phyloP scores from a whole-genome alignment of 1,140 invertebrate genomes.

The Musca domestica region DNA sequence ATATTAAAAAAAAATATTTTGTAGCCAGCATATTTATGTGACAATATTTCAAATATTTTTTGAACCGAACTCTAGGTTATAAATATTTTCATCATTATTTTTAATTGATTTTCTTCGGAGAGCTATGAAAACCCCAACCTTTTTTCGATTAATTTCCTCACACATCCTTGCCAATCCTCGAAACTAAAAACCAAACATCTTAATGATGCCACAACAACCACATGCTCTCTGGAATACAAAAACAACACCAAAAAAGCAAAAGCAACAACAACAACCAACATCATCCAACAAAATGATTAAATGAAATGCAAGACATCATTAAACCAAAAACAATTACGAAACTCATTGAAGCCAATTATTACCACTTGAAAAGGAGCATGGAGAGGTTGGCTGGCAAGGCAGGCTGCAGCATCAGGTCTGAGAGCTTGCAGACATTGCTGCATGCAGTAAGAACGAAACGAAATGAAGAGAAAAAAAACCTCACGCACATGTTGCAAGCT shows the following conservation, averaged over 20 bases:
- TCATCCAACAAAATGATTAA: constrained; percentile 13
- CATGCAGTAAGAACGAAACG: background rate
- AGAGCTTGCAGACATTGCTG: background rate
- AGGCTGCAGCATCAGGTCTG: background rate
- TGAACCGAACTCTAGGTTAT: no score
- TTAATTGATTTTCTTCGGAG: no score
- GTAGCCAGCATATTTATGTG: no score
- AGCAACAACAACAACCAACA: constrained; percentile 7
- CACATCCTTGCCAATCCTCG: no score
- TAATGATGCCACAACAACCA: background rate
- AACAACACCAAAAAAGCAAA: background rate
- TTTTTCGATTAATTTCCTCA: no score
- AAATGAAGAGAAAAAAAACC: background rate
- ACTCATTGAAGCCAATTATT: constrained; percentile 27
- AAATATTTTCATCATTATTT: no score
- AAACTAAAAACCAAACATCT: no score
- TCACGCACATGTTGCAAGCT: constrained; percentile 19
- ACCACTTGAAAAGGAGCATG: background rate
- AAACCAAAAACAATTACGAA: constrained; percentile 26
- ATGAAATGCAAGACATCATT: constrained; percentile 26
- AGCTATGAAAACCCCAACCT: no score
- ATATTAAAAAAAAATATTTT: no score
- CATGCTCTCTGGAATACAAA: background rate
- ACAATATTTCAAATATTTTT: no score
- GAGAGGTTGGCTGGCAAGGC: background rate